Percentiles rank a stretch among this genome's conserved stretches.
These are phyloP conservation scores for Sesia apiformis DNA, from an alignment of 2,888 invertebrate genomes.

Conservation along the genomic window DNA sequence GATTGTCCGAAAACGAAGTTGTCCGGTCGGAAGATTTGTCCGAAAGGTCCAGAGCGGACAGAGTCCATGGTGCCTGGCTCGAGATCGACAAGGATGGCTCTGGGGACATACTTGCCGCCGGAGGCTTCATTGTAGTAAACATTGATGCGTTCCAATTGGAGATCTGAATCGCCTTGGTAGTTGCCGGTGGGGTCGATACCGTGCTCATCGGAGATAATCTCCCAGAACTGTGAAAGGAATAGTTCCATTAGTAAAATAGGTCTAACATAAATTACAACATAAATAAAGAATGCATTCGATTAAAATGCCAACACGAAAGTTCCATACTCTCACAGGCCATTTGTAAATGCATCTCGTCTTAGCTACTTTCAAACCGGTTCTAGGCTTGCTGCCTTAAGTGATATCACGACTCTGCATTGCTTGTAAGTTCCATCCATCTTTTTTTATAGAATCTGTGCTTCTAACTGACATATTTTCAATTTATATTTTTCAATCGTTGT, in stretches of 20 bases:
- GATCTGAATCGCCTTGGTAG: constrained; percentile 91
- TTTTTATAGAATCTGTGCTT: not conserved
- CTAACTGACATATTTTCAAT: not conserved
- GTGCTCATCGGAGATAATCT: constrained; percentile 96
- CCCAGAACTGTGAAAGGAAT: constrained; percentile 84
- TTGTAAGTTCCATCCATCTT: constrained; percentile 21
- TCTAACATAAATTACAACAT: constrained; percentile 15
- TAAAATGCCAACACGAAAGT: constrained; percentile 51
- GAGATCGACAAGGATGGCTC: constrained; percentile 60
- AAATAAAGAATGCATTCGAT: constrained; percentile 33
- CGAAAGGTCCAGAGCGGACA: constrained; percentile 80
- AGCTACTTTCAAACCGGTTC: constrained; percentile 59
- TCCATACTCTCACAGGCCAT: constrained; percentile 28
- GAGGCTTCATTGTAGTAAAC: constrained; percentile 97
- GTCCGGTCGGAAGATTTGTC: constrained; percentile 84
- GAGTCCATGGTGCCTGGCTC: constrained; percentile 78
- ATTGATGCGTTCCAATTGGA: constrained; percentile 94
- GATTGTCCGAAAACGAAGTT: constrained; percentile 82
- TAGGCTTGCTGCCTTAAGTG: constrained; percentile 17
- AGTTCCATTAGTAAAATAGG: constrained; percentile 77
- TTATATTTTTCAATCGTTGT: not conserved
- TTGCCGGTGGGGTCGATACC: constrained; percentile 94
- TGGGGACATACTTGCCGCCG: constrained; percentile 63
- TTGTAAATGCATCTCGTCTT: constrained; percentile 27
- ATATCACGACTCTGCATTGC: constrained; percentile 26